Evolutionary conservation across 1,140 invertebrate genomes (phyloP), one percentile per base, ranked within the genome.

Genomic region (Apis mellifera): DNA sequence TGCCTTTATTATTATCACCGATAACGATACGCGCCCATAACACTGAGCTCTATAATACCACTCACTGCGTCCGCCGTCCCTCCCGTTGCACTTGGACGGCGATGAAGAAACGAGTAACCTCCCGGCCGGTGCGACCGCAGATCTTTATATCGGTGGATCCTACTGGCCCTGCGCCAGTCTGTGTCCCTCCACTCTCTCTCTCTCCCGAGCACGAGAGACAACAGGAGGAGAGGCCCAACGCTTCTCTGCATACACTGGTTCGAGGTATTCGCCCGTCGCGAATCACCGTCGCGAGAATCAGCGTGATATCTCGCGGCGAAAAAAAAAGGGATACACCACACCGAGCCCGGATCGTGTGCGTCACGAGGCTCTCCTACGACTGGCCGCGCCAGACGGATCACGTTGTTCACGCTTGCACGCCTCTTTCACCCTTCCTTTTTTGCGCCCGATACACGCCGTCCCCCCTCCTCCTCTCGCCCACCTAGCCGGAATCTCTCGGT

Each of bases 101-200:
- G 83, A 88, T 82, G 77, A 87, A 78, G 83, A 82, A 88, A 78
- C 85, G 75, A 86, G 83, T 88, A 85, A 71, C 64, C 68, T 83
- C 68, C 48, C 69, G 75, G 70, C 50, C 48, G 54, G 83, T 65
- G 72, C 80, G 76, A 85, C 77, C 86, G 84, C 60, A 60, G 86
- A 88, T 88, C 87, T 88, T 88, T 88, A 88, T 88, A 88, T 88
- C 83, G 64, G 77, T 76, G 86, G 74, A 88, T 88, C 84, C 76
- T 83, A 82, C 80, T 88, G 87, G 87, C 87, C 76, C 87, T 83
- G 86, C 84, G 87, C 87, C 87, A 88, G 73, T 82, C 70, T 32
- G 50, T 52, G 50, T 52, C 15, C 12, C 86, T 78, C 83, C 83
- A 85, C 86, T 86, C 85, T 78, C 54, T 77, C 68, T 55, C 85